Base-by-base conservation (phyloP, 2,113 vertebrate genomes). In the Condylura cristata region DNA sequence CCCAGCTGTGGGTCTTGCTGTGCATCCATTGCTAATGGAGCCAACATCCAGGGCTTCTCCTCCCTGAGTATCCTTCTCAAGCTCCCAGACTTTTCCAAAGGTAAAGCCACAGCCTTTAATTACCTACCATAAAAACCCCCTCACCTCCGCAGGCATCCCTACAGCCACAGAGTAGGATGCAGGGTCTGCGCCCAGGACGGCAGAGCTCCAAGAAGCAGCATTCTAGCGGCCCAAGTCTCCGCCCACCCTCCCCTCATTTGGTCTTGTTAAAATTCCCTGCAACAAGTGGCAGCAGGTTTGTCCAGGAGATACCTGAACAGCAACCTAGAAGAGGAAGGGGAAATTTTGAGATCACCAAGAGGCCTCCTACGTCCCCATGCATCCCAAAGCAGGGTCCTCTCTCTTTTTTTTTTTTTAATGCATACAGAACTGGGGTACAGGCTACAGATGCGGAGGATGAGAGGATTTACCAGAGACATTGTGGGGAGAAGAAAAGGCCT, bases 241-340 rank as follows among this genome's bases (percentile, higher is more conserved):
- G 20, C 53, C 53, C 53, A 56, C 20, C 53, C 53, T 56, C 22
- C 20, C 20, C 20, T 20, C 53, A 56, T 44, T 20, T 20, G 12
- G 9, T 86, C 86, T 95, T 86, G 68, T 94, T 94, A 91, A 83
- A 94, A 76, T 85, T 71, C 74, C 28, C 65, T 4, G 24, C 89
- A 94, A 96, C 89, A 96, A 89, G 95, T 94, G 76, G 70, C 18
- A 78, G 84, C 83, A 63, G 83, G 41, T 81, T 51, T 79, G 53
- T 93, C 44, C 89, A 94, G 89, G 65, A 95, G 89, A 92, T 75
- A 32, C 81, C 78, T 37, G 44, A 71, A 58, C 17, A 22, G 41
- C 48, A 92, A 91, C 74, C 30, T 71, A 86, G 41, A 84, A 66
- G 60, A 68, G 39, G 75, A 28, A 61, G 24, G 17, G 86, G 44